Evolutionary conservation across 2,113 vertebrate genomes (phyloP), one percentile per base, ranked within the genome.

Genomic region (Coturnix japonica): DNA sequence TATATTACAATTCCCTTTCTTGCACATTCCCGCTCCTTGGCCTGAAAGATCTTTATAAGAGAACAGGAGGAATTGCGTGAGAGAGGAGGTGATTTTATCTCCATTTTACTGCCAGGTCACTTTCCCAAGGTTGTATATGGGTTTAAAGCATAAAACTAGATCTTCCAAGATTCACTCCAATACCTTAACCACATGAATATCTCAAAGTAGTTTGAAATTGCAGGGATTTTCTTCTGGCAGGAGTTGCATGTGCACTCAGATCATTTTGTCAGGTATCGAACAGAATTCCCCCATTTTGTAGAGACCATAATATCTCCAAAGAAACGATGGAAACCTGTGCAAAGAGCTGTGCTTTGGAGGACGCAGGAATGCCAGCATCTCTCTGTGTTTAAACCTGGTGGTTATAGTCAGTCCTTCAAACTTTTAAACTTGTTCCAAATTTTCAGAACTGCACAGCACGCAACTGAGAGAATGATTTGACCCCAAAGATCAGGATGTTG

Each of bases 381-480:
- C 39, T 83, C 76, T 70, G 0, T 54, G 64, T 77, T 74, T 87
- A 79, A 87, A 75, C 64, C 49, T 87, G n/a, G 74, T 13, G 30
- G 85, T 74, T 93, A 49, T 87, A 92, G 77, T 63, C 76, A 90
- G 81, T 73, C 72, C 89, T 95, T 92, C 67, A 89, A 80, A 93
- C 74, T 92, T 93, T 56, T 82, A 87, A 89, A 94, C 64, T 87
- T 39, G 7, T 87, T 94, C 85, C 81, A 74, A 82, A 93, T 92
- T 94, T 93, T 92, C 81, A 89, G 92, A 92, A 80, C 86, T 71
- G 81, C 95, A 85, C 94, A 93, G 92, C 92, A 85, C 80, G 95
- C 69, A 89, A 74, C 70, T 77, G 84, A 96, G 57, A 74, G 72
- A 85, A 79, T 47, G 51, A 91, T 92, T 87, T 96, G 92, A 95